Evolutionary conservation across 2,797 vertebrate species (phyloP), one percentile per base, ranked within the genome.

Genomic region (Numenius phaeopus): DNA sequence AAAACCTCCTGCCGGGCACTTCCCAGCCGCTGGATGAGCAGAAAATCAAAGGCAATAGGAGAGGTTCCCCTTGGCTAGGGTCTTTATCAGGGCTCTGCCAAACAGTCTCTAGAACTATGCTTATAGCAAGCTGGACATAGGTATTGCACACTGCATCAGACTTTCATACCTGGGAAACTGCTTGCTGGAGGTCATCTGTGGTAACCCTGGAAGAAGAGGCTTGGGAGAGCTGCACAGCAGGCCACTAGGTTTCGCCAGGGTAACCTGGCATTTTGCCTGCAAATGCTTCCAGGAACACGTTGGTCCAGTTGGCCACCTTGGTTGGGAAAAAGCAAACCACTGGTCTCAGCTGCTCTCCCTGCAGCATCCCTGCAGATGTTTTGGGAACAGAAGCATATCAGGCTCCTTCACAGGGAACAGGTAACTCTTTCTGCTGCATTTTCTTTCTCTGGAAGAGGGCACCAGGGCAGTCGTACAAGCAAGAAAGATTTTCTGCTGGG

Each of bases 371-470:
- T 72, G 30, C 12, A 65, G 26, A 42, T 12, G 5, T 61, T 87
- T 46, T 65, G 49, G 40, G 13, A 88, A 69, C 8, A 39, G 23
- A 83, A 13, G 9, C 16, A 6, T 42, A 87, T 5, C 18, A 10
- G 29, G 11, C 21, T 72, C 29, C 54, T 80, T 72, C 23, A 59
- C 9, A 65, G 21, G 13, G 10, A 65, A 16, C 16, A 70, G 29
- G 17, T 52, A 50, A 40, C n/a, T 54, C 50, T 49, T 84, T 46
- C 21, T 49, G 49, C 39, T 78, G n/a, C 27, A 14, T 76, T 73
- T 85, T 77, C 14, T 86, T 62, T 75, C 69, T 44, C 73, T 76
- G 64, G 37, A 27, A 94, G 76, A 10, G 88, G 40, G 76, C 62
- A 90, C 5, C 19, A 78, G 10, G 47, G 18, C 52, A 75, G 34